Percentiles rank a stretch among this genome's conserved stretches.
These are phyloP conservation scores for Drosophila maculinotata DNA, from an alignment of 2,888 invertebrate species.

Conservation along the genomic window DNA sequence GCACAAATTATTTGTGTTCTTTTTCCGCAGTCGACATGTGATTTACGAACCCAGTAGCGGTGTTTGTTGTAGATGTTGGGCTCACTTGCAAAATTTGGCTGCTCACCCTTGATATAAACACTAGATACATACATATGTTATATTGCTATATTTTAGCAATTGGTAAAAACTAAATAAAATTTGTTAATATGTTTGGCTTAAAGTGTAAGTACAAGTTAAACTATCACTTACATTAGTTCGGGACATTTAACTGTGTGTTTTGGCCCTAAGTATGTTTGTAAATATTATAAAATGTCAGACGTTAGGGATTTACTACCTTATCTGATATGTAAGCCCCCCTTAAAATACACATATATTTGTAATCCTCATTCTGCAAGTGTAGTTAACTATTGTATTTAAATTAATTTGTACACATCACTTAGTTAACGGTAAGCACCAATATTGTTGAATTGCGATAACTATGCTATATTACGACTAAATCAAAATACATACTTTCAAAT, in stretches of 20 bases:
- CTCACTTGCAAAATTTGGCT: too few species aligned
- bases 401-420: conserved; percentile 53
- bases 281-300: conserved; percentile 68
- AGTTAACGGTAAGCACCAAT: conserved; percentile 46
- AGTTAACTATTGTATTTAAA: conserved; percentile 57
- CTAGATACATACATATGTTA: conserved; percentile 32
- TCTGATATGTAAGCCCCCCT: conserved; percentile 18
- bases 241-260: conserved; percentile 48
- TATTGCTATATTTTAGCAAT: conserved; percentile 12
- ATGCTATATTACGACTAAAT: conserved; percentile 66
- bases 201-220: conserved; percentile 54
- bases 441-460: conserved; percentile 64
- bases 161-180: conserved; percentile 40
- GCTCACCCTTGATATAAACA: too few species aligned
- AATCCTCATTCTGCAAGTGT: conserved; percentile 51
- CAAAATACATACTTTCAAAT: conserved; percentile 70
- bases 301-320: conserved; percentile 31
- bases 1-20: too few species aligned
- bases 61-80: too few species aligned
- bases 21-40: too few species aligned
- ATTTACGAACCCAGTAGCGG: too few species aligned
- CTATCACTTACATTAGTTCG: conserved; percentile 46
- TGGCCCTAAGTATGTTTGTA: conserved; percentile 69
- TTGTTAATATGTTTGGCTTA: conserved; percentile 36
- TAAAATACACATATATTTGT: conserved; percentile 16